phyloP scores from a whole-genome alignment of 30 jellyfish, hydroid and myxozoan genomes.

The Aurelia coerulea region DNA sequence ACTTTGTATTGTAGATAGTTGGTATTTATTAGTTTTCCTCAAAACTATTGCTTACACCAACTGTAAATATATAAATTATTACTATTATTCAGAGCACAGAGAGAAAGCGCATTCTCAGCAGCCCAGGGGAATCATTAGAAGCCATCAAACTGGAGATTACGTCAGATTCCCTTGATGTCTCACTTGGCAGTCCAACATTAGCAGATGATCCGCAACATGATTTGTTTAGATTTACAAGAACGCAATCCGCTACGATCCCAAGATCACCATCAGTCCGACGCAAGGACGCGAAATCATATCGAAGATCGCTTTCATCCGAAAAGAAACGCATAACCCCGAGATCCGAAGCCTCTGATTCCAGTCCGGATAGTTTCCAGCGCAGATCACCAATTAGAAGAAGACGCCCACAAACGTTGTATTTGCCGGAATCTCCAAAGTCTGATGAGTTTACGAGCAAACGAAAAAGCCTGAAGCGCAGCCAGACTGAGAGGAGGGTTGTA shows the following conservation, averaged over 20 bases:
- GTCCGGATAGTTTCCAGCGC: slow-evolving; percentile 20
- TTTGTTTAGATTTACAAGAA: slow-evolving; percentile 40
- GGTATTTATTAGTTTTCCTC: too few relatives aligned
- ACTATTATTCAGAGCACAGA: not conserved
- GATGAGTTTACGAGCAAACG: slow-evolving; percentile 25
- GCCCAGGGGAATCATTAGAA: slow-evolving; percentile 43
- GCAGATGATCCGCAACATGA: slow-evolving; percentile 59
- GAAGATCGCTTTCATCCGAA: slow-evolving; percentile 38
- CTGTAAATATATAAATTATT: too few relatives aligned
- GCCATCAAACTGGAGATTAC: not conserved
- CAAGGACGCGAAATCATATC: slow-evolving; percentile 19
- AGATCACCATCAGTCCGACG: slow-evolving; percentile 61
- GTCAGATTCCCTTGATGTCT: slow-evolving; percentile 17
- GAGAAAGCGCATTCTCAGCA: not conserved
- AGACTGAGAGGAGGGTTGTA: slow-evolving; percentile 79
- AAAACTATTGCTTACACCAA: too few relatives aligned
- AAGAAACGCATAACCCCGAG: not conserved
- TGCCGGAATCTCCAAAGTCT: slow-evolving; percentile 29
- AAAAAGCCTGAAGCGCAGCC: slow-evolving; percentile 63
- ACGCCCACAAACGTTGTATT: slow-evolving; percentile 34
- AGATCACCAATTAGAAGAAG: slow-evolving; percentile 44
- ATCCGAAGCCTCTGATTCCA: not conserved
- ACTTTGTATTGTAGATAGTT: too few relatives aligned
- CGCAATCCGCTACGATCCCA: slow-evolving; percentile 57
- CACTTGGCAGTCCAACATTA: slow-evolving; percentile 34